Evolutionary conservation across 2,113 vertebrate genomes (phyloP).

Genomic region (Apteryx mantelli): DNA sequence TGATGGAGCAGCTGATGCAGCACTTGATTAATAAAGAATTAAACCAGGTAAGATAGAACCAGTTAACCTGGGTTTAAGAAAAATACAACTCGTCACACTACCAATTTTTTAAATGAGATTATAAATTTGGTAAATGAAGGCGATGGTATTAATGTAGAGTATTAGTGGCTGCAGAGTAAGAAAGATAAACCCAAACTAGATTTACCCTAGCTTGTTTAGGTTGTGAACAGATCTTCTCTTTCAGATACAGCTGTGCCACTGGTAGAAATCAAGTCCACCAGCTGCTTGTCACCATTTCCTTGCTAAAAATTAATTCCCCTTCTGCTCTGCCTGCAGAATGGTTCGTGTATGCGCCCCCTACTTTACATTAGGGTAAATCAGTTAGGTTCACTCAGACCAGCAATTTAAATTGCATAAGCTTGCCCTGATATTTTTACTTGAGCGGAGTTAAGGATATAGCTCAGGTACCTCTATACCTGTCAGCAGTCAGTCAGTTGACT

Average conservation of each 20-base stretch:
- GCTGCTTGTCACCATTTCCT: background rate
- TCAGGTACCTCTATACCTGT: background rate
- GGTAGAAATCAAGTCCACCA: background rate
- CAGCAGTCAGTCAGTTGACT: background rate
- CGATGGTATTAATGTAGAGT: background rate
- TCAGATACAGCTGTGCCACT: background rate
- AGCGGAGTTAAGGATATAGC: background rate
- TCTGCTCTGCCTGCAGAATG: background rate
- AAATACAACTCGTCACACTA: background rate
- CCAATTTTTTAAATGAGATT: background rate
- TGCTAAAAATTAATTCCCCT: background rate
- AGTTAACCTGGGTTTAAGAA: background rate
- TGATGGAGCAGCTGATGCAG: background rate
- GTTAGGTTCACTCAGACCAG: background rate
- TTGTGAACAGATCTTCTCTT: background rate
- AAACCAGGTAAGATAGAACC: background rate
- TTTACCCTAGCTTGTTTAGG: background rate
- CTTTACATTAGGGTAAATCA: background rate
- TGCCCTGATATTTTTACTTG: background rate
- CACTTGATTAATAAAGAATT: background rate
- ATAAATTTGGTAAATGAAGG: background rate
- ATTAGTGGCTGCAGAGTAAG: background rate
- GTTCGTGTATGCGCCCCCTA: background rate
- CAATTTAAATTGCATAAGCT: background rate
- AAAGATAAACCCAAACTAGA: background rate